Evolutionary conservation across 2,888 invertebrate species (phyloP).

Genomic region (Heliconius charithonia): DNA sequence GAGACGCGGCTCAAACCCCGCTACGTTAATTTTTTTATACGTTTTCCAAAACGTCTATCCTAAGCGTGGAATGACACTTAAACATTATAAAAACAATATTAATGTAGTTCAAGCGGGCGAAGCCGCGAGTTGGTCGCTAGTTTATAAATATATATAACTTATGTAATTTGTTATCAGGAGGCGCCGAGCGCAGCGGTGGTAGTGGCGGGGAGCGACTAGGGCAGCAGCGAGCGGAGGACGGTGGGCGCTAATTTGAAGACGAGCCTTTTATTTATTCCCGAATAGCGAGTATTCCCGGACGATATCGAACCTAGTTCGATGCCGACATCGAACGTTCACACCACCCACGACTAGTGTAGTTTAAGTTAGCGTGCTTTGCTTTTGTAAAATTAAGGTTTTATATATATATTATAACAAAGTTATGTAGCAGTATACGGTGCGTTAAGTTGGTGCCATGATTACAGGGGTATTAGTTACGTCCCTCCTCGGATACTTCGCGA

Average conservation of each 20-base stretch:
- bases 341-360: constrained; percentile 72
- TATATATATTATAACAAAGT: constrained; percentile 80
- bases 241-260: constrained; percentile 45
- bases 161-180: constrained; percentile 55
- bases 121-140: too few species aligned
- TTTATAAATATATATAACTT: too few species aligned
- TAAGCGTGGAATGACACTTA: too few species aligned
- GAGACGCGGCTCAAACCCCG: too few species aligned
- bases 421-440: constrained; percentile 84
- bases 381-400: constrained; percentile 82
- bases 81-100: too few species aligned
- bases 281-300: constrained; percentile 63
- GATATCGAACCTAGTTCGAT: constrained; percentile 79
- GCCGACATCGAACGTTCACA: constrained; percentile 50
- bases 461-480: constrained; percentile 81
- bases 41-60: too few species aligned
- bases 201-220: constrained; percentile 63
- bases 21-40: too few species aligned
- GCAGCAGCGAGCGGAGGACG: neutral
- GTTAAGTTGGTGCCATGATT: constrained; percentile 84
- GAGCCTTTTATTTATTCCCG: constrained; percentile 80
- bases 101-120: too few species aligned
- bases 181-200: constrained; percentile 64
- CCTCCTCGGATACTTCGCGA: constrained; percentile 59
- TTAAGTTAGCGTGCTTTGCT: constrained; percentile 84